A percentile compares a stretch with the other conserved stretches of the same genome.
Conservation (phyloP, 2,888 invertebrate genomes). For the Drosophila eohydei region DNA sequence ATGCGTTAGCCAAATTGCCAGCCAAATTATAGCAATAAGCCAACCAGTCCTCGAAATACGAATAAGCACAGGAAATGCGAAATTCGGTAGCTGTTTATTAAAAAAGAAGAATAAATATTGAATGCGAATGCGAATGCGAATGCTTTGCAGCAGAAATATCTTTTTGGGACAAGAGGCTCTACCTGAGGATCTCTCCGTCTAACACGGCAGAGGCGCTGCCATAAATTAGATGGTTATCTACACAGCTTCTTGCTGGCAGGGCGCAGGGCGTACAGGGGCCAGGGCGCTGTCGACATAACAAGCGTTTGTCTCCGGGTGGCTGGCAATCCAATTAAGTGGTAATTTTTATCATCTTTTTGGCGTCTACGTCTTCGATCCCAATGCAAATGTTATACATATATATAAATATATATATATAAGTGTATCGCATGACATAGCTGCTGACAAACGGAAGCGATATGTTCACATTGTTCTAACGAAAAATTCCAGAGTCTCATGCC, state of each 20-base stretch:
- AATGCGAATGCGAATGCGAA: conserved; percentile 16
- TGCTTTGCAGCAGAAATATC: conserved; percentile 38
- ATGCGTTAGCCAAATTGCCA: conserved; percentile 69
- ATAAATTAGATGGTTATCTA: conserved; percentile 78
- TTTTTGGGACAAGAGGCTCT: conserved; percentile 31
- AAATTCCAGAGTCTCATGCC: conserved; percentile 51
- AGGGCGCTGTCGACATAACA: conserved; percentile 23
- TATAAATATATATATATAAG: no score
- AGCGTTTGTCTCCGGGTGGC: conserved; percentile 59
- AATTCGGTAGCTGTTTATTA: conserved; percentile 80
- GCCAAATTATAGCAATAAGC: conserved; percentile 69
- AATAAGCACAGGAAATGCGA: conserved; percentile 75
- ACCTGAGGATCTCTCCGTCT: conserved; percentile 53
- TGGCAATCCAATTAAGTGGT: conserved; percentile 75
- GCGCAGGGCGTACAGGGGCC: neutral
- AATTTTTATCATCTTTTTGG: conserved; percentile 71
- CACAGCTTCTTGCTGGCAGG: conserved; percentile 11
- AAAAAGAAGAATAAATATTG: conserved; percentile 23
- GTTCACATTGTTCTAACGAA: conserved; percentile 74
- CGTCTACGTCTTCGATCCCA: conserved; percentile 46
- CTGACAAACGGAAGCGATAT: conserved; percentile 80
- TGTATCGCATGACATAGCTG: conserved; percentile 46
- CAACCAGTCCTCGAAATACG: conserved; percentile 13
- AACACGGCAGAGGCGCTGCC: conserved; percentile 67
- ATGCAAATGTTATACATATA: conserved; percentile 8